Evolutionary conservation across 2,888 invertebrate genomes (phyloP), one percentile per base, ranked within the genome.

Genomic region (Sympetrum striolatum): DNA sequence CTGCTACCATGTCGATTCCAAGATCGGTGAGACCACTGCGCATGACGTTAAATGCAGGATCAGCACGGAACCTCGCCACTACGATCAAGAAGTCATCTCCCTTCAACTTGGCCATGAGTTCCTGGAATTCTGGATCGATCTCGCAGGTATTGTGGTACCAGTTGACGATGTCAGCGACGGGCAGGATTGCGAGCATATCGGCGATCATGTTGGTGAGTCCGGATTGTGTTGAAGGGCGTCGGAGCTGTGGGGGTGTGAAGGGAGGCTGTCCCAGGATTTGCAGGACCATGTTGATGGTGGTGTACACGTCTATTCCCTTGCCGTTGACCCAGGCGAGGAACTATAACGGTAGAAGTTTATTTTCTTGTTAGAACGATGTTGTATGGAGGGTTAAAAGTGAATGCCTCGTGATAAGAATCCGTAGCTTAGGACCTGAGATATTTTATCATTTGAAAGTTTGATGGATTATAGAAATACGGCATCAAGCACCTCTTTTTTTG

Each of bases 161-260:
- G 18, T 91, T 92, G 80, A 92, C 91, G 53, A 93, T 91, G 22
- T 93, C 90, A 0, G 93, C 91, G 1, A 92, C 2, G 0, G 93
- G 93, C 3, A 93, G 91, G 0, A 92, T 6, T 0, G 91, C 92
- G 53, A 91, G 90, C 48, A 93, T 90, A 8, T 93, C 93, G 0
- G 92, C 86, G 44, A 93, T 37, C 31, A 93, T 90, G 10, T 92
- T 93, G 82, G 35, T 53, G 10, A 82, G 22, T 12, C 82, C 82
- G 1, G 82, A 82, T 53, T n/a, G n/a, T n/a, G n/a, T n/a, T n/a
- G n/a, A n/a, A n/a, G n/a, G n/a, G n/a, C n/a, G n/a, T n/a, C n/a
- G n/a, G n/a, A n/a, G n/a, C n/a, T n/a, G n/a, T n/a, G n/a, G n/a
- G n/a, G n/a, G n/a, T n/a, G n/a, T n/a, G n/a, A n/a, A n/a, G n/a